phyloP scores from a whole-genome alignment of 92 coral and sea anemone genomes.

The Pocillopora meandrina region DNA sequence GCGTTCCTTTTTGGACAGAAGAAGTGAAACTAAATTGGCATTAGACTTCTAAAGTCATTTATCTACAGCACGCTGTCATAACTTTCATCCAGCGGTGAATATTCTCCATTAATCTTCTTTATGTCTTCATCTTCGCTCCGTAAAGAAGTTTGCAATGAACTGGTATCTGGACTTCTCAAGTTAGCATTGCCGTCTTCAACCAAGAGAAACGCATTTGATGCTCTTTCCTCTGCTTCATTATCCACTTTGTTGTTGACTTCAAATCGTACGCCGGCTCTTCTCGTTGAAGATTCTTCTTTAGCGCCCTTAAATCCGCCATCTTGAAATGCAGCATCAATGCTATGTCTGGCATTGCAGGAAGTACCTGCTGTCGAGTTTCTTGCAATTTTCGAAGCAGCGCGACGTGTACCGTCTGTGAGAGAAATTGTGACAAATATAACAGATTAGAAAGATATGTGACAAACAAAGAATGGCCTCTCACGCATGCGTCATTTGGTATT shows the following conservation, averaged over 20 bases:
- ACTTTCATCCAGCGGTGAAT: background rate
- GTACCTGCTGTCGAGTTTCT: background rate
- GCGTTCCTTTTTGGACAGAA: too few species aligned
- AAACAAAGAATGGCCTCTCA: too few species aligned
- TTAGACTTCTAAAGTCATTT: background rate
- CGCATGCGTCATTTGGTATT: too few species aligned
- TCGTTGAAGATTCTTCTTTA: background rate
- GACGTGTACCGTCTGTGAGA: slow-evolving; percentile 17
- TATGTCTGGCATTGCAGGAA: background rate
- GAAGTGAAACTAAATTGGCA: background rate
- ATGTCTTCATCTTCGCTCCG: background rate
- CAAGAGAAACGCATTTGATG: background rate
- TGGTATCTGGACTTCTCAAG: background rate
- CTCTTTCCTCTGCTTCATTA: background rate
- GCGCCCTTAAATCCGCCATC: slow-evolving; percentile 3
- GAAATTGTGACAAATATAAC: background rate
- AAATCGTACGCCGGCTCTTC: background rate
- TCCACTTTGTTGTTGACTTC: slow-evolving; percentile 11
- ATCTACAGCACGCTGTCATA: slow-evolving; percentile 27
- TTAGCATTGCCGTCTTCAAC: slow-evolving; percentile 3
- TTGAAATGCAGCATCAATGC: slow-evolving; percentile 5
- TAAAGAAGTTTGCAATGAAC: background rate
- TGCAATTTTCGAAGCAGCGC: background rate
- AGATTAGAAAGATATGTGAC: background rate
- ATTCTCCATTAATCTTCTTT: background rate